Conservation (phyloP, 2,888 invertebrate genomes). For the Nomada ferruginata region DNA sequence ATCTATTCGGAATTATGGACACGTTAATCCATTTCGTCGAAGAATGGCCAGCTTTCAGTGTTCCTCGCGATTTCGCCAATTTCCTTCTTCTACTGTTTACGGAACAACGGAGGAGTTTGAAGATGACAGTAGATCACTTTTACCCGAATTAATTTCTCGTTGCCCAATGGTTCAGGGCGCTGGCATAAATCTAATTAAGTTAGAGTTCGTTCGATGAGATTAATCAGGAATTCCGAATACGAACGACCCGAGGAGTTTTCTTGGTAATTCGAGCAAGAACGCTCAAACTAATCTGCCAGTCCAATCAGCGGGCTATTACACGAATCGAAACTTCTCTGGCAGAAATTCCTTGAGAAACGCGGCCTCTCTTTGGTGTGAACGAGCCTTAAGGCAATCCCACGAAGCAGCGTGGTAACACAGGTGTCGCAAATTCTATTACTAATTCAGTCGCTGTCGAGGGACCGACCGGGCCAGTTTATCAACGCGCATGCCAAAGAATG, state of each 20-base stretch:
- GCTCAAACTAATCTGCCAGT: background rate
- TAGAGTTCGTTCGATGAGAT: background rate
- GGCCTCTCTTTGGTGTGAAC: conserved; percentile 28
- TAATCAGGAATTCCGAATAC: background rate
- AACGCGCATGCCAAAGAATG: conserved; percentile 9
- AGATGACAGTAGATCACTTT: background rate
- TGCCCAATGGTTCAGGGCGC: background rate
- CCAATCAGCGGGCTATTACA: background rate
- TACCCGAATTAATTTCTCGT: background rate
- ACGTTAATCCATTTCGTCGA: too few relatives aligned
- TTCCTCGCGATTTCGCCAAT: conserved; percentile 9
- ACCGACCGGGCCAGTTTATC: conserved; percentile 27
- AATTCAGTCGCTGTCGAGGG: conserved; percentile 22
- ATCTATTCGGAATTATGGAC: too few relatives aligned
- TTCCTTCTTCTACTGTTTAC: conserved; percentile 5
- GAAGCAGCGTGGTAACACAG: conserved; percentile 1
- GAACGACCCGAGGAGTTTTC: background rate
- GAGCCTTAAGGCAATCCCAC: conserved; percentile 22
- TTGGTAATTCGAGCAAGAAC: background rate
- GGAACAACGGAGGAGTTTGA: background rate
- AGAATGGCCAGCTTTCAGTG: too few relatives aligned
- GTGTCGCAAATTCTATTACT: conserved; percentile 37
- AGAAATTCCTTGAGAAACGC: background rate
- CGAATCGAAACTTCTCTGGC: background rate
- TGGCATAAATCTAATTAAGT: conserved; percentile 2